These are phyloP conservation scores for Proisotoma minuta DNA, from an alignment of 2,888 invertebrate genomes.

Conservation along the genomic window DNA sequence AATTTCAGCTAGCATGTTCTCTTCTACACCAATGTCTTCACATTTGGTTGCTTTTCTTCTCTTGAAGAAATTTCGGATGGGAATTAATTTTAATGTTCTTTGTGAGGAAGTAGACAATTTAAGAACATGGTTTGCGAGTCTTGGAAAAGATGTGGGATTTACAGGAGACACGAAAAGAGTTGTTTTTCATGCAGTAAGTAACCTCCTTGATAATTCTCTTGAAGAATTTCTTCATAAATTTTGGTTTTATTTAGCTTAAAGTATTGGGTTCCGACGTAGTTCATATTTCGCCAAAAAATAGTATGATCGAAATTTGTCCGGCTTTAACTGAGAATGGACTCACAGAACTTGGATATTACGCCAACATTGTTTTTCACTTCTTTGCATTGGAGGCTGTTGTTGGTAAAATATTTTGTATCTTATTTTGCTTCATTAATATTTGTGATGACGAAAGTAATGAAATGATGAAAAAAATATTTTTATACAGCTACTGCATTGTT, in stretches of 20 bases:
- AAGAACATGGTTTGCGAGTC: background rate
- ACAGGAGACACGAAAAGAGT: conserved; percentile 18
- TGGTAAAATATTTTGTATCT: conserved; percentile 27
- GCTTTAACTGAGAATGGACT: background rate
- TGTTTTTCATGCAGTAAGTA: conserved; percentile 18
- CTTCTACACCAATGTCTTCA: conserved; percentile 24
- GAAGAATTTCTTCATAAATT: background rate
- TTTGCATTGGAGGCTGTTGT: conserved; percentile 28
- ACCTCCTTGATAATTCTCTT: background rate
- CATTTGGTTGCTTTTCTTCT: conserved; percentile 34
- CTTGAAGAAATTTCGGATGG: conserved; percentile 25
- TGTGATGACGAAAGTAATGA: too few species aligned
- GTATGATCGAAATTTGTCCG: background rate
- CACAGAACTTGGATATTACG: conserved; percentile 26
- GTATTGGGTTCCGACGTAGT: conserved; percentile 15
- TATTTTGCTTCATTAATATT: too few species aligned
- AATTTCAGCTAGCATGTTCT: too few species aligned
- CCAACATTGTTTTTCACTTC: conserved; percentile 24
- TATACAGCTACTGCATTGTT: conserved; percentile 24
- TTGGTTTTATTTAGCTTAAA: conserved; percentile 10
- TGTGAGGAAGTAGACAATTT: conserved; percentile 18
- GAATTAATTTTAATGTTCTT: conserved; percentile 9
- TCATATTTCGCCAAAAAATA: background rate
- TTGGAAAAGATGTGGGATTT: conserved; percentile 30
- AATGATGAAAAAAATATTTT: background rate